Percentiles rank a stretch among this genome's conserved stretches.
These are phyloP conservation scores for Odontomachus brunneus DNA, from an alignment of 1,140 invertebrate species.

Conservation along the genomic window DNA sequence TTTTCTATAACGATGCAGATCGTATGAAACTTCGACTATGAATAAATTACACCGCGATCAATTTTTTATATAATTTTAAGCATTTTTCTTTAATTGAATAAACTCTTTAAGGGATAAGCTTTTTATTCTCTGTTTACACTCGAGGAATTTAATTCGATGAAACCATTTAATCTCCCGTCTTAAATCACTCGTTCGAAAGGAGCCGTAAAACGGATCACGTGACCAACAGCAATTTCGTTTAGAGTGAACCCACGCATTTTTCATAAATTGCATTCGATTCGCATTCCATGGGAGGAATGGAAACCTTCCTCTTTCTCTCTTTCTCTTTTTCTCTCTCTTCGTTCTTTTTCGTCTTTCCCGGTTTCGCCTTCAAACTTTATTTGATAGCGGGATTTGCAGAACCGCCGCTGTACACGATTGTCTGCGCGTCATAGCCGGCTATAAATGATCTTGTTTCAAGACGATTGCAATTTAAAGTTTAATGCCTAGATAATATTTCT, in stretches of 20 bases:
- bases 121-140: constrained; percentile 15
- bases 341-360: constrained; percentile 5
- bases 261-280: constrained; percentile 54
- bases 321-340: no score
- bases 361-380: constrained; percentile 26
- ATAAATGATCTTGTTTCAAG: constrained; percentile 22
- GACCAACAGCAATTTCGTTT: constrained; percentile 26
- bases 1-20: no score
- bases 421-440: not conserved
- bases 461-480: constrained; percentile 16
- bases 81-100: no score
- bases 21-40: no score
- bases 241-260: constrained; percentile 24
- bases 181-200: not conserved
- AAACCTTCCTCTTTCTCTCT: not conserved
- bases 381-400: constrained; percentile 35
- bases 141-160: constrained; percentile 17
- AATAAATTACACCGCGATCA: no score
- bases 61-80: no score
- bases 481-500: not conserved
- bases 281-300: constrained; percentile 32
- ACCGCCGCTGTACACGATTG: not conserved
- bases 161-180: not conserved
- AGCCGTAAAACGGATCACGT: constrained; percentile 9
- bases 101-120: no score